These are phyloP conservation scores for Lophura nycthemera DNA, from an alignment of 2,113 vertebrate species.

Conservation along the genomic window DNA sequence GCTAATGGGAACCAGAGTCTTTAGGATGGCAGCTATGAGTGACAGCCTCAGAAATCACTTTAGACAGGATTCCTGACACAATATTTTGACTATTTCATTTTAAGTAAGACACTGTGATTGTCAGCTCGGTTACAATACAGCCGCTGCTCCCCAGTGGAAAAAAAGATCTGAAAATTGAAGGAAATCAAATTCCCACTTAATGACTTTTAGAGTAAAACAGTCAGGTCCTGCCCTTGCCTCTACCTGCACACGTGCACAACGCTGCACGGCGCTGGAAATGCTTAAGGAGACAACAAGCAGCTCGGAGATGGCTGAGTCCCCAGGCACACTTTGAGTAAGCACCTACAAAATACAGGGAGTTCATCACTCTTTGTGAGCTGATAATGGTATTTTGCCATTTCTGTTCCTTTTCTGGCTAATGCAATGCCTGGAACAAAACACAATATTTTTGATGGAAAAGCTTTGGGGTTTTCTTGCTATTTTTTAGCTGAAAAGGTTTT, in stretches of 20 bases:
- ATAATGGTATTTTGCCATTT: background rate
- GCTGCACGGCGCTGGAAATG: background rate
- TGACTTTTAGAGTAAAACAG: conserved; percentile 41
- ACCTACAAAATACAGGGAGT: background rate
- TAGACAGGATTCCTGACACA: conserved; percentile 60
- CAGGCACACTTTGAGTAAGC: background rate
- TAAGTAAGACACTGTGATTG: conserved; percentile 55
- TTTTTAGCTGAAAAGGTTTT: background rate
- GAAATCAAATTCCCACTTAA: conserved; percentile 50
- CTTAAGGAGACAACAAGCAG: background rate
- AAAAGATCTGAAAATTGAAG: conserved; percentile 5
- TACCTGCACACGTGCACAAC: background rate
- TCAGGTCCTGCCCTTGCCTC: conserved; percentile 49
- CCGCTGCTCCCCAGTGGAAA: conserved; percentile 53
- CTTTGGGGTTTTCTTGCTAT: background rate
- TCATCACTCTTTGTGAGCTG: background rate
- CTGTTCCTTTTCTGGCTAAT: background rate
- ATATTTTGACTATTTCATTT: conserved; percentile 74
- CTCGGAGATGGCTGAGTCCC: background rate
- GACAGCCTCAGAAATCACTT: conserved; percentile 63
- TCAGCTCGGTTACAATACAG: conserved; percentile 64
- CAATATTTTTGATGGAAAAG: background rate
- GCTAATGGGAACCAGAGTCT: conserved; percentile 36
- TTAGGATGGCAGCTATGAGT: conserved; percentile 45
- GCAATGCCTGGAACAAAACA: background rate